Percentiles rank a stretch among this genome's conserved stretches.
Conservation (phyloP, 2,797 vertebrate genomes). For the Vireo griseus region DNA sequence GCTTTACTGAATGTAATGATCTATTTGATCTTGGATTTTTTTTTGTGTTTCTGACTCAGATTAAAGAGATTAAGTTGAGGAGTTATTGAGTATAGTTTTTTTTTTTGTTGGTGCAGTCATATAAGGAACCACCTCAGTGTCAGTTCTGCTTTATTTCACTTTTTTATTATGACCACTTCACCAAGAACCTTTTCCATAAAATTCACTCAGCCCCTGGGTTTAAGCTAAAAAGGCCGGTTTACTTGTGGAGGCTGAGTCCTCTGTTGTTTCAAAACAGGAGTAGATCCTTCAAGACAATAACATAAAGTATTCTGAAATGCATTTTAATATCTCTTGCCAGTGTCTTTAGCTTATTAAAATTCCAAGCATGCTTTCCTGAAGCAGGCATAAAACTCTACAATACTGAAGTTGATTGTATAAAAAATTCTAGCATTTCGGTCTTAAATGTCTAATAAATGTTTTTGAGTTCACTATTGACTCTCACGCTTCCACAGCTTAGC, state of each 20-base stretch:
- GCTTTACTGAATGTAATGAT: neutral
- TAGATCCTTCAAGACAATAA: neutral
- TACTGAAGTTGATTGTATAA: neutral
- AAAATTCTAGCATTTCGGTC: neutral
- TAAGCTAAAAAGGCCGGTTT: neutral
- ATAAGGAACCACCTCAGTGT: neutral
- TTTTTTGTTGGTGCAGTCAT: neutral
- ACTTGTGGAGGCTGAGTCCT: neutral
- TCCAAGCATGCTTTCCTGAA: neutral
- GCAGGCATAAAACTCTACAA: neutral
- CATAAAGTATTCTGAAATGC: neutral
- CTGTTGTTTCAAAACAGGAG: neutral
- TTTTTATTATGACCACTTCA: neutral
- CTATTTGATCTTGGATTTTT: accelerated
- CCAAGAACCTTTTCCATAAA: neutral
- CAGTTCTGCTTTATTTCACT: neutral
- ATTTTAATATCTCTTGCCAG: neutral
- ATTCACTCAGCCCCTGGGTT: neutral
- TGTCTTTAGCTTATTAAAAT: neutral
- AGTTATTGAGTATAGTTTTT: neutral
- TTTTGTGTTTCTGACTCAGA: neutral
- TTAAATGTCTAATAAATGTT: neutral
- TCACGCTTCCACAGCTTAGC: neutral
- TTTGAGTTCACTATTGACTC: neutral
- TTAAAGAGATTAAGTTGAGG: neutral